Evolutionary conservation across 2,113 vertebrate species (phyloP), one percentile per base, ranked within the genome.

Genomic region (Himantopus leucocephalus): DNA sequence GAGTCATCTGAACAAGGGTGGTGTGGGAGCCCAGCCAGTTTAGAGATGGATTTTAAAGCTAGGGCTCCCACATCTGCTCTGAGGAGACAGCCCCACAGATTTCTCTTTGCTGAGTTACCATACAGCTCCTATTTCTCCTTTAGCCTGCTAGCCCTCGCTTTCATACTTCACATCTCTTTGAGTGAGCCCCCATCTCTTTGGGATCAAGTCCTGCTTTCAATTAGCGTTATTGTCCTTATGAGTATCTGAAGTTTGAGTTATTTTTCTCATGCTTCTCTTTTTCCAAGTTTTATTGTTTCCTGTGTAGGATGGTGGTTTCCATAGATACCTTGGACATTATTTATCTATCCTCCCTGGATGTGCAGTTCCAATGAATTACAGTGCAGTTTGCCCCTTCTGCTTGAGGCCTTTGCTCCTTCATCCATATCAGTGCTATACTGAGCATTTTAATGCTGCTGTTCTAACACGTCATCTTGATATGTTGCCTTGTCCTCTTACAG

Each of bases 201-300:
- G n/a, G 55, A 74, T 76, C 64, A 94, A 86, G 59, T 71, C 41
- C 80, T 78, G 34, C 13, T 78, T 94, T 91, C 55, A 72, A 0
- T 82, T 70, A 85, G 27, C 4, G 0, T 17, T 92, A 47, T 55
- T 70, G 18, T 50, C 29, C 45, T 45, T 48, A 16, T 1, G 7
- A 58, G 13, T 37, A 58, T 83, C 62, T 90, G 39, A 93, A 53
- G n/a, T 79, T 73, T 20, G 14, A 62, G 26, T 32, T 78, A 10
- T 68, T 95, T 94, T 87, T 59, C 32, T 75, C 43, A 32, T 77
- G 48, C 48, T 96, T 94, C 20, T 62, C 37, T 68, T 94, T 63
- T 76, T 70, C 71, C 53, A 79, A 53, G 71, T 90, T 95, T 68
- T 88, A 88, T 93, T 96, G 72, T 94, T 96, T 95, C 50, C 62